Percentiles rank a stretch among this genome's conserved stretches.
Evolutionary conservation across 1,140 invertebrate genomes (phyloP).

Genomic region (Saccostrea echinata): DNA sequence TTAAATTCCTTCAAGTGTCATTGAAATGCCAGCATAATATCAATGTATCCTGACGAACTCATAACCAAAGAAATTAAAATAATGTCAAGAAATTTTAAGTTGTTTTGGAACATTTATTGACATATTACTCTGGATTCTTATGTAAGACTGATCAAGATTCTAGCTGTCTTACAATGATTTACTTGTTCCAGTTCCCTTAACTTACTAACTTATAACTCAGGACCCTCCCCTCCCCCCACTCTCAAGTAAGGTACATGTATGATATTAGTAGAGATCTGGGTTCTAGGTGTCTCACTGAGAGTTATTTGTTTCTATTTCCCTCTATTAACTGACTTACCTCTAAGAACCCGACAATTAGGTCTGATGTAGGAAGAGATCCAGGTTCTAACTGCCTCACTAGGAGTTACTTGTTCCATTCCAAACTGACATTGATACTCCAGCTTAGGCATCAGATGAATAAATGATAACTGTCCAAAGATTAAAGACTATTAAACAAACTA

Average conservation of each 20-base stretch:
- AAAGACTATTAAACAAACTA: neutral
- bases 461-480: constrained; percentile 51
- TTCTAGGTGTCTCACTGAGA: constrained; percentile 54
- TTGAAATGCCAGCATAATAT: too few species aligned
- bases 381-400: constrained; percentile 57
- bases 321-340: constrained; percentile 62
- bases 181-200: too few species aligned
- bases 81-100: too few species aligned
- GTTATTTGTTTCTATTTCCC: constrained; percentile 62
- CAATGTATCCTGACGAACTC: too few species aligned
- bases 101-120: too few species aligned
- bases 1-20: too few species aligned
- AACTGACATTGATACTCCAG: constrained; percentile 67
- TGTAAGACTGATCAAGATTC: constrained; percentile 62
- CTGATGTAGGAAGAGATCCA: constrained; percentile 66
- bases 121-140: too few species aligned
- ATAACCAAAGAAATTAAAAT: too few species aligned
- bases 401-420: constrained; percentile 66
- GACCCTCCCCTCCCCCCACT: too few species aligned
- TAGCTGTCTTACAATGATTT: constrained; percentile 58
- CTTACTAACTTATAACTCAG: too few species aligned
- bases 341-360: constrained; percentile 65
- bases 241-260: too few species aligned
- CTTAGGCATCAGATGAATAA: constrained; percentile 64
- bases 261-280: constrained; percentile 64